Evolutionary conservation across 2,113 vertebrate genomes (phyloP).

Genomic region (Regulus satrapa): DNA sequence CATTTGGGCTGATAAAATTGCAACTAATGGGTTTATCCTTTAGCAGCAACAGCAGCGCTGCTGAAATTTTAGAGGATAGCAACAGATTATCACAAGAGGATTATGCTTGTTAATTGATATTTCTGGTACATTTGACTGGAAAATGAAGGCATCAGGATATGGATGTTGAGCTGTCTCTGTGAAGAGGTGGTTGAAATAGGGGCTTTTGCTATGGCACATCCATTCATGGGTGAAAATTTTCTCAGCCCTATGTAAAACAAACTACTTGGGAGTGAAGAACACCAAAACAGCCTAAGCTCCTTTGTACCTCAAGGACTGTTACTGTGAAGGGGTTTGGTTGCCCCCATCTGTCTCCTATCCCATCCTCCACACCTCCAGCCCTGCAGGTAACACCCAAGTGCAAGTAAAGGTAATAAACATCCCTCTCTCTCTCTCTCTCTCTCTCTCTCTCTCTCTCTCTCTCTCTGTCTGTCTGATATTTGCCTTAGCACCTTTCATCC

Average conservation of each 20-base stretch:
- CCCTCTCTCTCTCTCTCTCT: too few species aligned
- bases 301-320: fast-evolving
- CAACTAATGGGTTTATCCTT: neutral
- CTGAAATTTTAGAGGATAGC: neutral
- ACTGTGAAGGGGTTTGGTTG: neutral
- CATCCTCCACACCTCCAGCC: neutral
- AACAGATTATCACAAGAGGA: neutral
- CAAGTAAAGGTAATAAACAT: neutral
- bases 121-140: neutral
- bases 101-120: slow-evolving; percentile 10
- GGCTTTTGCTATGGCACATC: neutral
- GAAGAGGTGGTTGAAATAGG: neutral
- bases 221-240: neutral
- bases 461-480: neutral
- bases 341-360: neutral
- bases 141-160: neutral
- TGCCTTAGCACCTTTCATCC: neutral
- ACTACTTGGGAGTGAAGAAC: neutral
- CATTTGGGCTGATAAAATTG: neutral
- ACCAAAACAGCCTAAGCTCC: neutral
- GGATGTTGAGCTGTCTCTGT: neutral
- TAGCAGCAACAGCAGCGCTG: fast-evolving
- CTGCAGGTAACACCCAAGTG: neutral
- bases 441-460: neutral
- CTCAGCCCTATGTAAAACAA: neutral